Conservation (phyloP, 35 echinoderm and acorn worm species). For the Eucidaris tribuloides region DNA sequence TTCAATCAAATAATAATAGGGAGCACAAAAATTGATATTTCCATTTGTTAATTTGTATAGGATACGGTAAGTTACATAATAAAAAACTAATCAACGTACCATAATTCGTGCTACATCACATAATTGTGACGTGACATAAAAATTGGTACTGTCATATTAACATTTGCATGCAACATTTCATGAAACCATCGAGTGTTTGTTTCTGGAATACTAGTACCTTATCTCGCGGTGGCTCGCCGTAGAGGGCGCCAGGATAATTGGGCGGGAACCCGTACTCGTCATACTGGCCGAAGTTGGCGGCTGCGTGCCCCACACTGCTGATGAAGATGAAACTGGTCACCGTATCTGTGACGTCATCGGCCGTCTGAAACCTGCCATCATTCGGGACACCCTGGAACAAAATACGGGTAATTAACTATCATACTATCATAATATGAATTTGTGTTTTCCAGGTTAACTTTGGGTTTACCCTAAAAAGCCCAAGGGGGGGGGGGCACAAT, state of each 20-base stretch:
- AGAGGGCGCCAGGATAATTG: constrained; percentile 55
- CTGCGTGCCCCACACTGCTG: constrained; percentile 65
- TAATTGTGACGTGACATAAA: no score
- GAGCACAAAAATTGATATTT: no score
- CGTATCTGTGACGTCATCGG: constrained; percentile 43
- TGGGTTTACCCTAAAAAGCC: neutral
- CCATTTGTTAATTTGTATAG: no score
- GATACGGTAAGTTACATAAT: no score
- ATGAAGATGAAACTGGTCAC: constrained; percentile 72
- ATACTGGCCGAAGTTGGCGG: constrained; percentile 74
- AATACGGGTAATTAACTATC: constrained; percentile 38
- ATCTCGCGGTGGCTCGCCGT: constrained; percentile 32
- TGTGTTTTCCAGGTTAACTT: neutral
- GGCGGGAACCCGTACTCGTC: constrained; percentile 70
- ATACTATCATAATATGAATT: neutral
- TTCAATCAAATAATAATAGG: no score
- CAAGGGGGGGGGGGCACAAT: neutral
- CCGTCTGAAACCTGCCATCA: constrained; percentile 38
- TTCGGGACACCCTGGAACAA: constrained; percentile 69
- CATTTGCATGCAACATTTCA: neutral
- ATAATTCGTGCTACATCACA: no score
- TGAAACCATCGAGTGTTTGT: neutral
- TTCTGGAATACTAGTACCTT: constrained; percentile 35
- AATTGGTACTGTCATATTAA: no score
- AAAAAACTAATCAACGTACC: no score